Base-by-base conservation (phyloP, 2,113 vertebrate species). In the Gasterosteus nipponicus region DNA sequence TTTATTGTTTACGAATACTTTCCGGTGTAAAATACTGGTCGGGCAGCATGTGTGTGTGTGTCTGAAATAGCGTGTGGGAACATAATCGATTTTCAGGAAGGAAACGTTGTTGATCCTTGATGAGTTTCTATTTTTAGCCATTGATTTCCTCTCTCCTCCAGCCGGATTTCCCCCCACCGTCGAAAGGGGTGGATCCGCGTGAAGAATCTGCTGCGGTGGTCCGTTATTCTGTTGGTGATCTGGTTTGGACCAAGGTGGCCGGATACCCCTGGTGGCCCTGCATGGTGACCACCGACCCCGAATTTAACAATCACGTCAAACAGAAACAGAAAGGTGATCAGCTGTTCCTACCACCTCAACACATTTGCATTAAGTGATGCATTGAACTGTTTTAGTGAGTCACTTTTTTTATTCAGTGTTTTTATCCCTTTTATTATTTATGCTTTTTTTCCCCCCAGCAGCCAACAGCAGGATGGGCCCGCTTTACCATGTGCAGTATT, bases 221-320 rank as follows among this genome's bases (percentile, higher is more conserved):
- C 14, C 44, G 51, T 11, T 97, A 96, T 46, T 95, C 86, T 1
- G 87, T 96, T 10, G 97, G 98, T 10, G 96, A 98, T 70, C 56
- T 99, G 75, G 97, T 99, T 53, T 99, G 98, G 98, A 96, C 98
- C 35, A 99, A 99, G 87, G 97, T 98, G 73, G 96, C 96, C 0
- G 98, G 98, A 35, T 98, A 97, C 87, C 98, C 97, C 0, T 99
- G 97, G 98, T 99, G 98, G 98, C 98, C 98, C 0, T 98, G 98
- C 89, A 98, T 99, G 95, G 96, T 99, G 80, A 96, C 98, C 87
- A 94, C 94, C 18, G 98, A 99, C 83, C 97, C 97, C 0, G 93
- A 96, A 38, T 93, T 96, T 51, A 95, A 95, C 78, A 89, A 73
- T 80, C 95, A 98, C 84, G 94, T 96, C 83, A 98, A 95, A 79